Conservation (phyloP, 1,140 invertebrate genomes). For the Hypsibius dujardini region DNA sequence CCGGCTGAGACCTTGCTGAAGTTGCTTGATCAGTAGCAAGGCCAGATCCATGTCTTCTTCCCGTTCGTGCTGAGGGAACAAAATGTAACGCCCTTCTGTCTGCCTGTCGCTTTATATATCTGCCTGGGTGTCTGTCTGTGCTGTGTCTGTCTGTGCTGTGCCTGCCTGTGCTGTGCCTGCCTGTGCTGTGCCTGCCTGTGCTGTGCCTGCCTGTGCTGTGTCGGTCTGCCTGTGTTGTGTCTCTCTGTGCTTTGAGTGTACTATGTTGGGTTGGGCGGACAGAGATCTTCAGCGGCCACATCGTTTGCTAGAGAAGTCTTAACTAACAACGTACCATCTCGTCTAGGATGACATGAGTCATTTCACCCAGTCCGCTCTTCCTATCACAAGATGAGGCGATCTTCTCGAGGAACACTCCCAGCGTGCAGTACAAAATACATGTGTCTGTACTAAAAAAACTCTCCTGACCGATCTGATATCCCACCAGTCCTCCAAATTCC, state of each 20-base stretch:
- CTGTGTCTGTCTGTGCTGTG: no score
- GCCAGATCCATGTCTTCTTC: conserved; percentile 84
- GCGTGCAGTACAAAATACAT: not conserved
- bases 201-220: no score
- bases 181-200: no score
- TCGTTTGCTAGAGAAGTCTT: no score
- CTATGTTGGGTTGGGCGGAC: no score
- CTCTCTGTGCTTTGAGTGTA: no score
- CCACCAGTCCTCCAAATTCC: not conserved
- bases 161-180: no score
- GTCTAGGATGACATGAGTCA: conserved; percentile 79
- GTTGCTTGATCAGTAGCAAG: conserved; percentile 59
- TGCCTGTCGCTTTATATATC: no score
- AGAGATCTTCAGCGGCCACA: no score
- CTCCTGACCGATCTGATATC: conserved; percentile 14
- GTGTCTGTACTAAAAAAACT: not conserved
- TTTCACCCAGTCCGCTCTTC: conserved; percentile 34
- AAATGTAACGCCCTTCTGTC: no score
- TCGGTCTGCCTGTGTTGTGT: no score
- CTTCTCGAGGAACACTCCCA: conserved; percentile 1
- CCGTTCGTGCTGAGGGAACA: conserved; percentile 61
- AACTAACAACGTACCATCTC: conserved; percentile 35
- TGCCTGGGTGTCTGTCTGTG: no score
- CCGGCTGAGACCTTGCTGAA: conserved; percentile 47
- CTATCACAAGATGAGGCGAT: not conserved